Conservation (phyloP, 2,113 vertebrate species). For the Pluvianellus socialis region DNA sequence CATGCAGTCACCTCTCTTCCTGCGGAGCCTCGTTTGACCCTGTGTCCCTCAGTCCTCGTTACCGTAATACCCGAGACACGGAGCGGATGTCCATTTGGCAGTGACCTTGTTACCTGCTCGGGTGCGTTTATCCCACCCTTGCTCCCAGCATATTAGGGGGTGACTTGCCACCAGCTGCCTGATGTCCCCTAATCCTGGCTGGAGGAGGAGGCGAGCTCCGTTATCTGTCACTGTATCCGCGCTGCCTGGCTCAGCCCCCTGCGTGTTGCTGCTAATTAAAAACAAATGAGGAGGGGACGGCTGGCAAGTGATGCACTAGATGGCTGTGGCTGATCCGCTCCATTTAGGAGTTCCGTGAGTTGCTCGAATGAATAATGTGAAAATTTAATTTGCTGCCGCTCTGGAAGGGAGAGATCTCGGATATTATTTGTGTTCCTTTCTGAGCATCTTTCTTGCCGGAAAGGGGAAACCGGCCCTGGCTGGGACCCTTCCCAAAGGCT, state of each 20-base stretch:
- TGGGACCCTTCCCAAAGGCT: not conserved
- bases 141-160: not conserved
- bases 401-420: not conserved
- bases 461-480: not conserved
- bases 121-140: not conserved
- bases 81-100: not conserved
- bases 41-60: rapidly evolving
- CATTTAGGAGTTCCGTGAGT: not conserved
- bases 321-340: not conserved
- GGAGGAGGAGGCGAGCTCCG: not conserved
- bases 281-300: not conserved
- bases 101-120: not conserved
- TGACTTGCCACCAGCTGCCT: not conserved
- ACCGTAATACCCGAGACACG: rapidly evolving
- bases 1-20: not conserved
- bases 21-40: rapidly evolving
- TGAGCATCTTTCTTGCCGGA: not conserved
- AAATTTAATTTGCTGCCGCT: not conserved
- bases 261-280: not conserved
- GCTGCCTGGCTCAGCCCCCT: not conserved
- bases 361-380: not conserved
- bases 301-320: not conserved
- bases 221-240: not conserved
- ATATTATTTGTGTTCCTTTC: not conserved
- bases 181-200: not conserved